Evolutionary conservation across 2,113 vertebrate genomes (phyloP).

Genomic region (Oreochromis aureus): DNA sequence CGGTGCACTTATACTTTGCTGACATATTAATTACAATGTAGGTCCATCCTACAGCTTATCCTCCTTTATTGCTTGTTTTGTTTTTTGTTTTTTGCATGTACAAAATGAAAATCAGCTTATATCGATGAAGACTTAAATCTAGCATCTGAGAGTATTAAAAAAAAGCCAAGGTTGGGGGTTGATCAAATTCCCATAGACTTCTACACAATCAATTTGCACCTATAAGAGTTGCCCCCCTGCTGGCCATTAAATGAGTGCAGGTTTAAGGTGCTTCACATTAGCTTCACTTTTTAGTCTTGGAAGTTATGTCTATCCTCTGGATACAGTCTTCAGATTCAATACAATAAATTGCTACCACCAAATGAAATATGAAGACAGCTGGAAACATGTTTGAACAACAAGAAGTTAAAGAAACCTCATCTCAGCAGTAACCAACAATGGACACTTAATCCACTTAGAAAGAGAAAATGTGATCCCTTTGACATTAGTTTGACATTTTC

Average conservation of each 20-base stretch:
- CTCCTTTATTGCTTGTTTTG: background rate
- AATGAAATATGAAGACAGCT: background rate
- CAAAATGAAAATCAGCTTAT: background rate
- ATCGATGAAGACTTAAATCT: background rate
- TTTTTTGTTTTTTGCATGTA: background rate
- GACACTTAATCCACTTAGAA: background rate
- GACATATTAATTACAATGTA: background rate
- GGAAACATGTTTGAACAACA: background rate
- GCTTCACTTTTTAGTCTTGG: background rate
- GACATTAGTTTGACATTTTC: background rate
- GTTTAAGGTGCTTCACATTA: background rate
- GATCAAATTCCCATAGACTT: background rate
- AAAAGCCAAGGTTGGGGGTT: background rate
- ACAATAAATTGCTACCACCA: rapidly evolving
- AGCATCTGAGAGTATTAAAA: background rate
- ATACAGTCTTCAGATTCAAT: background rate
- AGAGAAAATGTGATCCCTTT: background rate
- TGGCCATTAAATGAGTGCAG: background rate
- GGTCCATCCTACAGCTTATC: background rate
- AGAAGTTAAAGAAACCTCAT: background rate
- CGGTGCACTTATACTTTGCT: background rate
- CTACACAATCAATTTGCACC: background rate
- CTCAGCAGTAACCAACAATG: background rate
- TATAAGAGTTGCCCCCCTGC: background rate
- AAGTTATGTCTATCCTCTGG: background rate